Evolutionary conservation across 2,797 vertebrate species (phyloP).

Genomic region (Rhyacichthys aspro): DNA sequence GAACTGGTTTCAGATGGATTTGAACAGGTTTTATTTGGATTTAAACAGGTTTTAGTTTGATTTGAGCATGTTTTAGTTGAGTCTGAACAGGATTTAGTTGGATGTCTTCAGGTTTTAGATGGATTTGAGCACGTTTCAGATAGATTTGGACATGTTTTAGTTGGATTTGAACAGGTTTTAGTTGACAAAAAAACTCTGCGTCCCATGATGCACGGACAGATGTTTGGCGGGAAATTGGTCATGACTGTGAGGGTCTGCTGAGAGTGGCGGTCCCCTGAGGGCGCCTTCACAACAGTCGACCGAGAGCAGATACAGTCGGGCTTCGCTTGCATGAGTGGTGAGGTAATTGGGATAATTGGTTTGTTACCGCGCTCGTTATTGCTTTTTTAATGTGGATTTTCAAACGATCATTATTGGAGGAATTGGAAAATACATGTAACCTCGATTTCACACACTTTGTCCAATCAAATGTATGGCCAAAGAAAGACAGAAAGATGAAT

Average conservation of each 20-base stretch:
- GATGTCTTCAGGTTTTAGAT: no score
- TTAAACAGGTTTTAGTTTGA: no score
- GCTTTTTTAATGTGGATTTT: slow-evolving; percentile 69
- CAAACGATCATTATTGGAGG: slow-evolving; percentile 46
- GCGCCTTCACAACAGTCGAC: slow-evolving; percentile 38
- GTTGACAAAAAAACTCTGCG: not conserved
- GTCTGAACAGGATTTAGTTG: no score
- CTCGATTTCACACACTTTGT: not conserved
- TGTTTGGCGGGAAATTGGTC: slow-evolving; percentile 55
- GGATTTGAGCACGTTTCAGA: no score
- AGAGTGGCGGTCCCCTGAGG: slow-evolving; percentile 56
- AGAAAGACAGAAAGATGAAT: not conserved
- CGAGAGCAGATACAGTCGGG: slow-evolving; percentile 48
- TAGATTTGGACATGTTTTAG: no score
- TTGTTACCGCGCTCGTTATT: slow-evolving; percentile 69
- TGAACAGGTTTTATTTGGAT: no score
- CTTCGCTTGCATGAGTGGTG: slow-evolving; percentile 57
- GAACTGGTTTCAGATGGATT: no score
- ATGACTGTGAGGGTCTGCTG: slow-evolving; percentile 32
- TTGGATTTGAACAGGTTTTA: no score
- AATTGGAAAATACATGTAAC: slow-evolving; percentile 1
- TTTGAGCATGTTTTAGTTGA: no score
- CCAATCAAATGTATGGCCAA: not conserved
- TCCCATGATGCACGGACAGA: no score
- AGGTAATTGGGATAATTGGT: slow-evolving; percentile 77